Evolutionary conservation across 1,140 invertebrate genomes (phyloP).

Genomic region (Ladona fulva): DNA sequence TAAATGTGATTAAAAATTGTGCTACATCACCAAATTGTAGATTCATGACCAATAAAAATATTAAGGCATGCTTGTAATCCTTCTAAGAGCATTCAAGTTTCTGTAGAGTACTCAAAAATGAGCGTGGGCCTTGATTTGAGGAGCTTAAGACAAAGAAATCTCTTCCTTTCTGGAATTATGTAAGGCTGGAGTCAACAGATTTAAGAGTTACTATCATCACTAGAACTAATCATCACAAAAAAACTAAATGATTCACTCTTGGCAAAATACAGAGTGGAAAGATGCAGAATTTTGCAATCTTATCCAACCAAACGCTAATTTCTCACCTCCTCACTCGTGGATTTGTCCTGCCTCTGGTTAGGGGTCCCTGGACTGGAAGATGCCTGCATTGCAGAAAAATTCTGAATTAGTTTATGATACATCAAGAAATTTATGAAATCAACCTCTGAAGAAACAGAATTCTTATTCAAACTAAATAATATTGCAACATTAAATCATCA

Average conservation of each 20-base stretch:
- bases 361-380: slow-evolving; percentile 67
- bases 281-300: neutral
- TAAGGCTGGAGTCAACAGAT: too few relatives aligned
- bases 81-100: neutral
- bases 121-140: too few relatives aligned
- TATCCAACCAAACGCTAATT: neutral
- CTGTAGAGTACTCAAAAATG: too few relatives aligned
- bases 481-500: neutral
- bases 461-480: neutral
- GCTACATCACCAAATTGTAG: neutral
- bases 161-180: too few relatives aligned
- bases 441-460: neutral
- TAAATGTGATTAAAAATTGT: too few relatives aligned
- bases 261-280: slow-evolving; percentile 11
- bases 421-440: neutral
- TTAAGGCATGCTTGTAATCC: slow-evolving; percentile 4
- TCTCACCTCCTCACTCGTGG: slow-evolving; percentile 87
- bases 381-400: slow-evolving; percentile 41
- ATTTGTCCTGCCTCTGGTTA: slow-evolving; percentile 77
- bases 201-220: too few relatives aligned
- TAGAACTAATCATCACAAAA: too few relatives aligned
- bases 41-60: slow-evolving; percentile 18
- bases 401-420: slow-evolving; percentile 12
- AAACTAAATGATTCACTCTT: too few relatives aligned
- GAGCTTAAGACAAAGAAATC: too few relatives aligned